These are phyloP conservation scores for Lamellibrachia columna DNA, from an alignment of 2,888 invertebrate genomes.

Conservation along the genomic window DNA sequence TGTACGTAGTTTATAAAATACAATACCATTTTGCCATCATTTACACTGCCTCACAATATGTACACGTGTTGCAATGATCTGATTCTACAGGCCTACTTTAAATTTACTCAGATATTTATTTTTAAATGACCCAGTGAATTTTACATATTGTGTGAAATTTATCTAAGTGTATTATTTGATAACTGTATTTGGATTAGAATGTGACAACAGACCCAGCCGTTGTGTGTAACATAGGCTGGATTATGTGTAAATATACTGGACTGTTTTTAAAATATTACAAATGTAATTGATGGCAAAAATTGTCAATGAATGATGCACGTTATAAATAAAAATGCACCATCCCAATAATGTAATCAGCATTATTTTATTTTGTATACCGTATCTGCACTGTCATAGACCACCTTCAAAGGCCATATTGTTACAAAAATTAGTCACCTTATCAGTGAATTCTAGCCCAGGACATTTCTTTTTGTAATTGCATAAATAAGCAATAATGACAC, in stretches of 20 bases:
- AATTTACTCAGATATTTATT: slow-evolving; percentile 5
- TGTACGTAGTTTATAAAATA: neutral
- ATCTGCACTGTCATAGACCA: too few species aligned
- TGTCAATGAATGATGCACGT: neutral
- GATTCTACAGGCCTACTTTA: neutral
- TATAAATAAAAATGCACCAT: slow-evolving; percentile 16
- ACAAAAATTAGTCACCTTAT: neutral
- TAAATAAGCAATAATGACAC: neutral
- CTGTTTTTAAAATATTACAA: neutral
- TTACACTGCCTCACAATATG: neutral
- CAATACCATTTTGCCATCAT: neutral
- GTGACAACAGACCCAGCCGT: neutral
- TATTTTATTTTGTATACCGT: slow-evolving; percentile 1
- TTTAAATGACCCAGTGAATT: slow-evolving; percentile 5
- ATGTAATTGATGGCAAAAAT: neutral
- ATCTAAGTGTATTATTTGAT: neutral
- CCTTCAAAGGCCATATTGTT: neutral
- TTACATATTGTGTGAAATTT: neutral
- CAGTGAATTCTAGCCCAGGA: neutral
- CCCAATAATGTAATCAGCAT: neutral
- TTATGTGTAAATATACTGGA: neutral
- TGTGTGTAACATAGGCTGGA: neutral
- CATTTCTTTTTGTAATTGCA: neutral
- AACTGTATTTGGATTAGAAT: neutral
- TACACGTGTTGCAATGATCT: neutral